Percentiles rank a stretch among this genome's conserved stretches.
phyloP scores from a whole-genome alignment of 2,888 invertebrate species.

The Lucinisca nassula region DNA sequence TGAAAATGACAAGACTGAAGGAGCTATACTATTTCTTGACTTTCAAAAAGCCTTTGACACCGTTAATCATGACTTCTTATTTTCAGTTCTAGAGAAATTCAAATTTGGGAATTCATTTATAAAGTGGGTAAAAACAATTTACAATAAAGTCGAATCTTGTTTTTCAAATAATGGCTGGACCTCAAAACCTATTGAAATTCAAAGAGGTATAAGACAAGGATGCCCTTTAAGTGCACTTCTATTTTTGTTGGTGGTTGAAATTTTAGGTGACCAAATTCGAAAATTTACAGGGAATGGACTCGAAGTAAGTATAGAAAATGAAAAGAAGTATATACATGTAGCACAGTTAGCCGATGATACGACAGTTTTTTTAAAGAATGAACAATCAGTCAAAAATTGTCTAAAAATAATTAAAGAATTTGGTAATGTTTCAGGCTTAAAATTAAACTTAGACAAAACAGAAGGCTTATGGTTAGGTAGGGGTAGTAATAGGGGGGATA shows the following conservation, averaged over 20 bases:
- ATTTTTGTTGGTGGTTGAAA: conserved; percentile 14
- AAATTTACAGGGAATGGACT: too few relatives aligned
- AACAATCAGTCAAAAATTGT: too few relatives aligned
- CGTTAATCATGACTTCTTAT: neutral
- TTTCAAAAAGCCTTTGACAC: neutral
- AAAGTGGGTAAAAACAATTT: neutral
- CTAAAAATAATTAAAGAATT: too few relatives aligned
- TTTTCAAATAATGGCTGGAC: conserved; percentile 17
- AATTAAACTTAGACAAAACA: too few relatives aligned
- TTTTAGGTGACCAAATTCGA: neutral
- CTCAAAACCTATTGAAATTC: neutral
- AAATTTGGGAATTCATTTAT: conserved; percentile 2
- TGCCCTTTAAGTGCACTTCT: conserved; percentile 18
- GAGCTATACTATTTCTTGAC: conserved; percentile 19
- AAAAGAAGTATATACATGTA: too few relatives aligned
- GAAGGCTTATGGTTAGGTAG: too few relatives aligned
- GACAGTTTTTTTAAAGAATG: too few relatives aligned
- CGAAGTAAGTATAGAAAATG: too few relatives aligned
- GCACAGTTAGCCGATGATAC: too few relatives aligned
- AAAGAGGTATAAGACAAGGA: conserved; percentile 20
- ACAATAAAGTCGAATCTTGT: neutral
- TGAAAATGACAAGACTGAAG: conserved; percentile 17
- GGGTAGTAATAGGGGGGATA: too few relatives aligned
- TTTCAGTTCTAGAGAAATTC: neutral
- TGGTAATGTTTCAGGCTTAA: too few relatives aligned